These are phyloP conservation scores for Cettia cetti DNA, from an alignment of 2,113 vertebrate species.

Conservation along the genomic window DNA sequence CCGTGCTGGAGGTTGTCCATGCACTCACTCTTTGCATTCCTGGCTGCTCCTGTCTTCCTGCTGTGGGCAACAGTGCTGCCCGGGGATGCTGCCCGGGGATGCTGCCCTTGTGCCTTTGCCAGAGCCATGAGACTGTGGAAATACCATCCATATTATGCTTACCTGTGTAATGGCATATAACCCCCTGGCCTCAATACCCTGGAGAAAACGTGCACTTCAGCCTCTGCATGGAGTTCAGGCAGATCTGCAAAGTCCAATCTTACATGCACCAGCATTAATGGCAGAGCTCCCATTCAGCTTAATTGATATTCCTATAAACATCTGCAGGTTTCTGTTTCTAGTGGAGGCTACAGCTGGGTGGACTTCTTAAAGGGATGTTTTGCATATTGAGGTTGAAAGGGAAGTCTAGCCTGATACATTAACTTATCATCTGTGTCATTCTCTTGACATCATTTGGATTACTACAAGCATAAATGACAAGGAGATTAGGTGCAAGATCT, in stretches of 20 bases:
- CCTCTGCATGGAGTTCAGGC: not conserved
- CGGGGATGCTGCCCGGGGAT: rapidly evolving
- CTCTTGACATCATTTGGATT: slow-evolving; percentile 27
- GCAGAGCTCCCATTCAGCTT: not conserved
- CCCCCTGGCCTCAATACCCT: not conserved
- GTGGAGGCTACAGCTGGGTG: slow-evolving; percentile 20
- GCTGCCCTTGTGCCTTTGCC: not conserved
- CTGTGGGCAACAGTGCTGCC: rapidly evolving
- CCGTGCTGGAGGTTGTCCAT: too few relatives aligned
- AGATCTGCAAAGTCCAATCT: not conserved
- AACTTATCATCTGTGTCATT: not conserved
- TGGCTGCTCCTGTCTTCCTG: not conserved
- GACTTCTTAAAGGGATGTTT: slow-evolving; percentile 35
- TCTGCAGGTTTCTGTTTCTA: slow-evolving; percentile 7
- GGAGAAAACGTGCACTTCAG: not conserved
- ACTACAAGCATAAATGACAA: not conserved
- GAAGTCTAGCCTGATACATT: slow-evolving; percentile 3
- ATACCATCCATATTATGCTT: not conserved
- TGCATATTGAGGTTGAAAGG: slow-evolving; percentile 29
- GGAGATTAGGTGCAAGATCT: not conserved
- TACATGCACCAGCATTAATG: not conserved
- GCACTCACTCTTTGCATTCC: rapidly evolving
- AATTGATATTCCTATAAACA: slow-evolving; percentile 28
- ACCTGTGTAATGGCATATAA: not conserved
- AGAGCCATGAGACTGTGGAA: not conserved